These are phyloP conservation scores for Drosophila mimetica DNA, from an alignment of 2,888 invertebrate genomes.

Conservation along the genomic window DNA sequence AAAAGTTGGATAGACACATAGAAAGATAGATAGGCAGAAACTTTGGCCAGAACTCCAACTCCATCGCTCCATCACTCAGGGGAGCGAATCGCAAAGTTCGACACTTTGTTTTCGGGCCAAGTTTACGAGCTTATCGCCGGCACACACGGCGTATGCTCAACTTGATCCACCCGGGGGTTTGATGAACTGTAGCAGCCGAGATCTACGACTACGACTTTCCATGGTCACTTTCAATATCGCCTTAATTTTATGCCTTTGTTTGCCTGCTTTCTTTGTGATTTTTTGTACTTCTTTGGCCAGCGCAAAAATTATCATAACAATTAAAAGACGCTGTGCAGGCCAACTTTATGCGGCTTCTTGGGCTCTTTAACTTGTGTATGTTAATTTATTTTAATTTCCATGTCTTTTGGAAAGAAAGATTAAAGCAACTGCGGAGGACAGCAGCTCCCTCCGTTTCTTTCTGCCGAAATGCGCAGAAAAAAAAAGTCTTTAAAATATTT, in stretches of 20 bases:
- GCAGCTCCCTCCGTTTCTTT: constrained; percentile 41
- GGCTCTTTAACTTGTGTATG: constrained; percentile 65
- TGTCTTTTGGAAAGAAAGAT: constrained; percentile 48
- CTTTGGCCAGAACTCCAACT: constrained; percentile 34
- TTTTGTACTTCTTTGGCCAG: constrained; percentile 43
- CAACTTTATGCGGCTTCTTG: constrained; percentile 50
- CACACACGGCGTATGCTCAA: constrained; percentile 32
- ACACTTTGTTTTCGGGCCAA: constrained; percentile 28
- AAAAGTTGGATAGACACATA: constrained; percentile 1
- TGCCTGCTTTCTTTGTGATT: constrained; percentile 16
- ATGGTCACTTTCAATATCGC: constrained; percentile 52
- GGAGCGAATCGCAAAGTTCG: constrained; percentile 24
- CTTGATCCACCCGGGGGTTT: constrained; percentile 27
- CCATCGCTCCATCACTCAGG: constrained; percentile 35
- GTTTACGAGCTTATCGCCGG: constrained; percentile 26
- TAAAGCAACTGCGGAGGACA: constrained; percentile 48
- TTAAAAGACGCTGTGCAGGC: constrained; percentile 70
- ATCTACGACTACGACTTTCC: constrained; percentile 56
- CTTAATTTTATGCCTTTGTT: constrained; percentile 10
- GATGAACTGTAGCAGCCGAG: constrained; percentile 43
- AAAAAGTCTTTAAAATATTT: constrained; percentile 62
- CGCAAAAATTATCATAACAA: constrained; percentile 69
- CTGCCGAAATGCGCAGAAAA: constrained; percentile 33
- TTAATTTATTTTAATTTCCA: constrained; percentile 73
- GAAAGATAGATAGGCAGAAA: constrained; percentile 27